Base-by-base conservation (phyloP, 2,888 invertebrate species). In the Seira ritae region DNA sequence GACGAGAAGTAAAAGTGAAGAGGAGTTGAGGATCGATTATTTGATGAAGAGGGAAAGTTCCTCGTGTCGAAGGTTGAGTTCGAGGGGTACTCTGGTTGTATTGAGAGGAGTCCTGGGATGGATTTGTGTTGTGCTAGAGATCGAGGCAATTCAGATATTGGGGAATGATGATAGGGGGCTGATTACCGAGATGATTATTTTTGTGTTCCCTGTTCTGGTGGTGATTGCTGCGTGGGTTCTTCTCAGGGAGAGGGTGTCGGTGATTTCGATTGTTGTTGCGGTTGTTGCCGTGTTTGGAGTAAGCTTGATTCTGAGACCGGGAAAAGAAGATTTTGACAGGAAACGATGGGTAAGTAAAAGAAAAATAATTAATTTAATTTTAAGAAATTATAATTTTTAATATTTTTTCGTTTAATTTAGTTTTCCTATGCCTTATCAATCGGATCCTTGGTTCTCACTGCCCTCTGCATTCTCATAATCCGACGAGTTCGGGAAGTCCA, bases 401-500 rank as follows among this genome's bases (percentile, higher is more conserved):
- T 10, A 69, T 71, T 1, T 79, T 66, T 50, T 24, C 23, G 66
- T 31, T n/a, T 19, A 82, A 77, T 72, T 72, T 24, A 77, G 82
- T 15, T 66, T 60, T 12, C n/a, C 24, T 12, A 67, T 82, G 76
- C 68, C 82, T 0, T n/a, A n/a, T n/a, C n/a, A n/a, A 15, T 68
- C 60, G 70, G 82, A 17, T 77, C 72, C 60, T 72, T 82, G 82
- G 24, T 72, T n/a, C 19, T 77, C 6, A 72, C 76, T 31, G 31
- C 31, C 20, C 31, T 55, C 3, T 76, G 75, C 42, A 62, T 55
- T 8, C 42, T 77, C 10, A 20, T 82, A 1, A 67, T 82, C 8
- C 71, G 82, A 12, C 75, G 75, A 8, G 66, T 82, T 15, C 68
- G 76, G 15, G 60, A 77, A 17, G 82, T 82, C 10, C 76, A 82